Conservation (phyloP, 2,888 invertebrate species). For the Ctena decussata region DNA sequence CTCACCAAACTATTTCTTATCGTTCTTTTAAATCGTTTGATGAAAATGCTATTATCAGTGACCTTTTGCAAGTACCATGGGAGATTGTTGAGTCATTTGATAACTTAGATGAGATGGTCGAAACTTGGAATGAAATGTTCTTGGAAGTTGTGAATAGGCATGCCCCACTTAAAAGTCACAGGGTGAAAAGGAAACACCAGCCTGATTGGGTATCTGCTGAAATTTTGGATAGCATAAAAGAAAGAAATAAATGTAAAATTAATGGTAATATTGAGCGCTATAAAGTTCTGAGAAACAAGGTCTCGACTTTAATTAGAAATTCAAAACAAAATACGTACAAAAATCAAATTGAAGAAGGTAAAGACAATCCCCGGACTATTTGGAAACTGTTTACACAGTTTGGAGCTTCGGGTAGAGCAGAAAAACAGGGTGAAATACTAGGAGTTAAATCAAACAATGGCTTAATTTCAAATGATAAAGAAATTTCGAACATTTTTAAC, state of each 20-base stretch:
- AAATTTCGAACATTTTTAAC: background rate
- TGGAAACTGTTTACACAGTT: background rate
- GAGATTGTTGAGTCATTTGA: too few relatives aligned
- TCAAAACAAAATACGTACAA: background rate
- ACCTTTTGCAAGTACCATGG: too few relatives aligned
- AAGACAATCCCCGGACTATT: background rate
- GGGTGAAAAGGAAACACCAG: background rate
- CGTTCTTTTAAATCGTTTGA: too few relatives aligned
- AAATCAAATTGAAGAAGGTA: background rate
- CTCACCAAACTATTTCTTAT: too few relatives aligned
- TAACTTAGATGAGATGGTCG: too few relatives aligned
- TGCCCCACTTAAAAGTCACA: too few relatives aligned
- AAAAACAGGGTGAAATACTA: background rate
- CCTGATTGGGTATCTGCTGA: background rate
- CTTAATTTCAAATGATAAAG: background rate
- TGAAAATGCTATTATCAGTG: too few relatives aligned
- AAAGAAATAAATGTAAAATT: background rate
- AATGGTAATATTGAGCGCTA: background rate
- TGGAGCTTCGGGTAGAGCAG: background rate
- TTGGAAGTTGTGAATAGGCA: too few relatives aligned
- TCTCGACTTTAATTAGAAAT: background rate
- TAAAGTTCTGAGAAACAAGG: background rate
- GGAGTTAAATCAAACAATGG: background rate
- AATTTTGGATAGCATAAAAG: background rate
- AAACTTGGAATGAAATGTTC: too few relatives aligned